These are phyloP conservation scores for Sylvicapra grimmia DNA, from an alignment of 2,113 vertebrate species.

Conservation along the genomic window DNA sequence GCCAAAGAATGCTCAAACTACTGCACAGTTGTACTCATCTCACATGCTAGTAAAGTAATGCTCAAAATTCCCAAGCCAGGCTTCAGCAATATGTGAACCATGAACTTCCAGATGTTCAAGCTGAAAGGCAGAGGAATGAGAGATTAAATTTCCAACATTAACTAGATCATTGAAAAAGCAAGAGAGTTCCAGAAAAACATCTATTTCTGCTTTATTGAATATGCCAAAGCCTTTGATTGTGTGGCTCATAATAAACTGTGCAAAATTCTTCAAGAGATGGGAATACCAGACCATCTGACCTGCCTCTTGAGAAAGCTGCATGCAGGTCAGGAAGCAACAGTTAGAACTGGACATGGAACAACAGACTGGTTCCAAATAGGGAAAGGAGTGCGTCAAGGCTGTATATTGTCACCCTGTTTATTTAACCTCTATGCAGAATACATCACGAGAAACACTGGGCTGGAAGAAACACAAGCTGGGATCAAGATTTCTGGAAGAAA, in stretches of 20 bases:
- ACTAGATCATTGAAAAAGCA: rapidly evolving
- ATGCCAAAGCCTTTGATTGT: not conserved
- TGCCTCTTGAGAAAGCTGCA: not conserved
- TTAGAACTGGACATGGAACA: not conserved
- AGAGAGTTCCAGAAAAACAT: not conserved
- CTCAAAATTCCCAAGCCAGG: not conserved
- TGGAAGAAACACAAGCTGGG: not conserved
- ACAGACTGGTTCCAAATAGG: not conserved
- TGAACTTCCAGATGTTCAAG: not conserved
- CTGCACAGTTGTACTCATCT: not conserved
- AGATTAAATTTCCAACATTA: not conserved
- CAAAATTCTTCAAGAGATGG: not conserved
- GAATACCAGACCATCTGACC: not conserved
- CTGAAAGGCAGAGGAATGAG: not conserved
- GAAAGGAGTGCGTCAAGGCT: not conserved
- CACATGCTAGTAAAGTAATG: not conserved
- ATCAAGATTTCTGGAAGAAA: not conserved
- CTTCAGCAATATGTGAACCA: not conserved
- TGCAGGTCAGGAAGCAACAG: not conserved
- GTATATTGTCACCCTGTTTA: not conserved
- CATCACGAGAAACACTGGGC: not conserved
- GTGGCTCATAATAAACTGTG: not conserved
- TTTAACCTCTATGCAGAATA: not conserved
- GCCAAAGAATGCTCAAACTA: not conserved
- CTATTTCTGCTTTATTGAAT: not conserved